phyloP scores from a whole-genome alignment of 2,797 vertebrate genomes.

The Podargus strigoides region DNA sequence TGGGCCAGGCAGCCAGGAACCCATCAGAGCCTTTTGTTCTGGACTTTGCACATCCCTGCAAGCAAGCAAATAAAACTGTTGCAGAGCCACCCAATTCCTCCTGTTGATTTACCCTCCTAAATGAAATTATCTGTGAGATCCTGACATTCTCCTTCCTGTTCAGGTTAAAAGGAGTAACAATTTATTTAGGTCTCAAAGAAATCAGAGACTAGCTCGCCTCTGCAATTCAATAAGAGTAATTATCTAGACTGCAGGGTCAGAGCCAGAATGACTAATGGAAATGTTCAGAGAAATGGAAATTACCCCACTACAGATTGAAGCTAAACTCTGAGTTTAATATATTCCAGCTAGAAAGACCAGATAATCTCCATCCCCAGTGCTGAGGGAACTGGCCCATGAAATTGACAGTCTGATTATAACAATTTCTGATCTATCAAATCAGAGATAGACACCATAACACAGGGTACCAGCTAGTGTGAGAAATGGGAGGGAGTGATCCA shows the following conservation, averaged over 20 bases:
- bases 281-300: conserved; percentile 63
- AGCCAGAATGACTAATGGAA: conserved; percentile 64
- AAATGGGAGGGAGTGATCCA: not conserved
- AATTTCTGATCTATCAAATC: conserved; percentile 38
- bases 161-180: conserved; percentile 34
- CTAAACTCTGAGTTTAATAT: conserved; percentile 30
- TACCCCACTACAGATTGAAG: not conserved
- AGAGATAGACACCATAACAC: not conserved
- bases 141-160: conserved; percentile 19
- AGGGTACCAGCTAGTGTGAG: not conserved
- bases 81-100: not conserved
- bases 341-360: conserved; percentile 38
- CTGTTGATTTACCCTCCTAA: conserved; percentile 20
- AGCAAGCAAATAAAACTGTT: not conserved
- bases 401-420: conserved; percentile 27
- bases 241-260: conserved; percentile 55
- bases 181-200: conserved; percentile 51
- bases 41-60: not conserved
- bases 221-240: conserved; percentile 51
- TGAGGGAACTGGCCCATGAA: conserved; percentile 55
- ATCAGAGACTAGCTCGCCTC: not conserved
- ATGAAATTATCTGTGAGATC: conserved; percentile 37
- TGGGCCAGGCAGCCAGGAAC: not conserved
- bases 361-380: conserved; percentile 20
- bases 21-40: not conserved